These are phyloP conservation scores for Phocoena sinus DNA, from an alignment of 2,113 vertebrate genomes.

Conservation along the genomic window DNA sequence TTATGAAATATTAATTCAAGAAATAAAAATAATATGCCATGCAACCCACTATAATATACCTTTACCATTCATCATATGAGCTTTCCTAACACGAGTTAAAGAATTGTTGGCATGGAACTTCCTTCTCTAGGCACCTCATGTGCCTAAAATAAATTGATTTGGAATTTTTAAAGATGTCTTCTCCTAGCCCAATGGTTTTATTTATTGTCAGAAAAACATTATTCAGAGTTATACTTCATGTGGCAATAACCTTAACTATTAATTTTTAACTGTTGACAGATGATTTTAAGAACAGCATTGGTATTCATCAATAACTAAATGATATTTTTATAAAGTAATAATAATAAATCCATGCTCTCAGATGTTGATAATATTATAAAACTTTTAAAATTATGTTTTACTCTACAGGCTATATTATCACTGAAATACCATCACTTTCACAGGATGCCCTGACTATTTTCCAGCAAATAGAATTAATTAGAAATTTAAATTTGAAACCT, in stretches of 20 bases:
- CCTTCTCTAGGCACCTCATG: not conserved
- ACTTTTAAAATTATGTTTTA: constrained; percentile 60
- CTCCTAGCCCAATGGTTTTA: not conserved
- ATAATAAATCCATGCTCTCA: not conserved
- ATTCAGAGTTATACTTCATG: not conserved
- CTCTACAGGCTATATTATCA: constrained; percentile 91
- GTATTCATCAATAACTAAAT: not conserved
- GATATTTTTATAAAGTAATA: constrained; percentile 22
- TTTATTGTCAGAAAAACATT: constrained; percentile 22
- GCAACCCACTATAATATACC: not conserved
- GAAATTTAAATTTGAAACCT: constrained; percentile 86
- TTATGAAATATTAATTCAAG: not conserved
- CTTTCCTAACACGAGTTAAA: constrained; percentile 14
- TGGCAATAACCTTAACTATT: not conserved
- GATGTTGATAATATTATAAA: not conserved
- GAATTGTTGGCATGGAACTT: constrained; percentile 1
- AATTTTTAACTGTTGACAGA: not conserved
- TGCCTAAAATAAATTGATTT: constrained; percentile 2
- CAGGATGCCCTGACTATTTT: constrained; percentile 83
- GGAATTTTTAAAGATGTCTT: not conserved
- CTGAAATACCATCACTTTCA: constrained; percentile 89
- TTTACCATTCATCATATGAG: not conserved
- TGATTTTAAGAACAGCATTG: not conserved
- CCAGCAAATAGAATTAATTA: constrained; percentile 90
- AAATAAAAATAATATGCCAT: not conserved